Evolutionary conservation across 2,113 vertebrate genomes (phyloP).

Genomic region (Bos taurus): DNA sequence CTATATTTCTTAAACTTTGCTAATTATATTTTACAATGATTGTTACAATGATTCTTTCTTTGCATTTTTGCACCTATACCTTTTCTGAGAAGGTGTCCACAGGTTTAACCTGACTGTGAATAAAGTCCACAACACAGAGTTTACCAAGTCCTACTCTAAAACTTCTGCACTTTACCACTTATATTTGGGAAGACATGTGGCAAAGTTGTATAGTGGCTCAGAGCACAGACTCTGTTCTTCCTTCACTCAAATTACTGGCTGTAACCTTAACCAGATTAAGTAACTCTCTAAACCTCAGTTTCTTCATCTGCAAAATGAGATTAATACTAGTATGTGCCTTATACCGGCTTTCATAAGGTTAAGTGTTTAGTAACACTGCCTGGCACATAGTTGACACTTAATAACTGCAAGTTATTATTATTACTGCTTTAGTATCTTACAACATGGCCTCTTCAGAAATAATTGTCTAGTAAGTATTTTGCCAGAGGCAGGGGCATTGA

Average conservation of each 20-base stretch:
- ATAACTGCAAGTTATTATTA: not conserved
- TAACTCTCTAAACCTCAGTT: not conserved
- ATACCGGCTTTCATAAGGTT: not conserved
- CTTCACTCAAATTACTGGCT: not conserved
- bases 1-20: not conserved
- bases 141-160: not conserved
- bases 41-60: not conserved
- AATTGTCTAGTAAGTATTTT: conserved; percentile 12
- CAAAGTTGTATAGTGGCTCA: not conserved
- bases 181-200: not conserved
- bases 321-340: not conserved
- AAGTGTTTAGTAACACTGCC: not conserved
- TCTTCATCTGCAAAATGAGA: conserved; percentile 3
- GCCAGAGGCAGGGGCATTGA: not conserved
- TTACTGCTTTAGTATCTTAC: not conserved
- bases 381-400: not conserved
- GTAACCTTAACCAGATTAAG: not conserved
- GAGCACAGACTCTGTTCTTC: not conserved
- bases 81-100: not conserved
- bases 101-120: not conserved
- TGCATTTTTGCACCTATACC: not conserved
- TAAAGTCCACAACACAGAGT: not conserved
- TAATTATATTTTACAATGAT: not conserved
- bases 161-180: not conserved
- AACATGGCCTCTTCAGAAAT: not conserved